Base-by-base conservation (phyloP, 2,888 invertebrate species). In the Hyposoter didymator region DNA sequence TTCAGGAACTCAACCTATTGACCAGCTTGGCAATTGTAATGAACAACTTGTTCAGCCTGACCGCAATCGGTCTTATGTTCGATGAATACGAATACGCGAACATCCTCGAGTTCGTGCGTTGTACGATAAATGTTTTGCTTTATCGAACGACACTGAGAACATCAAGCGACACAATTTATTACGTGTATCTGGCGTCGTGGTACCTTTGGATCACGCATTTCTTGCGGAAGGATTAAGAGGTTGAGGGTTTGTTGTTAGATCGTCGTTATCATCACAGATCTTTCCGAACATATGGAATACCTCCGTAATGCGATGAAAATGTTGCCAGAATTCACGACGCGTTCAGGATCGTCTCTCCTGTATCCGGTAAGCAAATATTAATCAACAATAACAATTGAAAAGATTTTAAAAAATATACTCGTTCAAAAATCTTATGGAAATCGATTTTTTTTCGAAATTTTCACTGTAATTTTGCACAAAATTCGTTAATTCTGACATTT, bases 61-160 rank as follows among this genome's bases (percentile, higher is more conserved):
- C 96, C 0, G 94, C 96, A 35, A 96, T 97, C 73, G 97, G 97
- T 0, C 95, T 97, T 95, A 92, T 97, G 10, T 96, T 97, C 89
- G 97, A 97, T 89, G 95, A 96, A 89, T 95, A 95, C 62, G 95
- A 95, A 8, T 94, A 95, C 88, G 96, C 96, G 0, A 95, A 95
- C 8, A 90, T 95, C 1, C 94, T 96, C 49, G 97, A 97, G 93
- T 94, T 96, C 0, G 85, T 95, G 1, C 95, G 97, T 12, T 97
- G 97, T 90, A 94, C 95, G n/a, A 92, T 95, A 0, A 94, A 96
- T 32, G 95, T 96, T 52, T 92, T 92, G 17, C 93, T 93, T 43
- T 72, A 87, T 73, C 55, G 73, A 3, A 81, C 75, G 12, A 59
- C 28, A 4, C 8, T 22, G 28, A 75, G 62, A 70, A 84, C 82